Conservation (phyloP, 2,888 invertebrate genomes). For the Temnothorax ravouxi region DNA sequence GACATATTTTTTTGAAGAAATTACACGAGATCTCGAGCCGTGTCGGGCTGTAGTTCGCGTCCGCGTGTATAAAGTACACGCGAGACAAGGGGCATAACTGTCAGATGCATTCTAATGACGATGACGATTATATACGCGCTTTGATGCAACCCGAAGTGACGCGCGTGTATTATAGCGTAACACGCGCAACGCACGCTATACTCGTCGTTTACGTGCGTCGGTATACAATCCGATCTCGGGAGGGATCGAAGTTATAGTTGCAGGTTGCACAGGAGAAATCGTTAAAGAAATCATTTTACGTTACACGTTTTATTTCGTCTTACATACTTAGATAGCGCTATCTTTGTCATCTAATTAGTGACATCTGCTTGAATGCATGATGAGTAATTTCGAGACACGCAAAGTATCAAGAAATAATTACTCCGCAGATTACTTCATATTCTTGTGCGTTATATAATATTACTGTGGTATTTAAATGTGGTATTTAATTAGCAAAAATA, state of each 20-base stretch:
- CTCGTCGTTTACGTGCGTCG: not conserved
- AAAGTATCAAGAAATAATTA: slow-evolving; percentile 23
- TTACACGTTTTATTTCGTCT: not conserved
- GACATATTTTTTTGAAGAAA: slow-evolving; percentile 31
- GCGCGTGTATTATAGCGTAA: slow-evolving; percentile 27
- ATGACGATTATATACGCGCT: slow-evolving; percentile 47
- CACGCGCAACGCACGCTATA: slow-evolving; percentile 13
- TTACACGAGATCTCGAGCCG: slow-evolving; percentile 11
- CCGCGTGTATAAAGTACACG: slow-evolving; percentile 32
- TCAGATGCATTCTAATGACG: slow-evolving; percentile 52
- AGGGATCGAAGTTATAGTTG: not conserved
- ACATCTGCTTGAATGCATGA: not conserved
- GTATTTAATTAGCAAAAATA: slow-evolving; percentile 16
- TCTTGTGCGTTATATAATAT: not conserved
- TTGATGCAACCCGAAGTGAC: slow-evolving; percentile 38
- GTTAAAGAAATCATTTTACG: slow-evolving; percentile 1
- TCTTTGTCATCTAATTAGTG: slow-evolving; percentile 17
- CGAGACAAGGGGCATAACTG: slow-evolving; percentile 43
- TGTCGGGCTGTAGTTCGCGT: not conserved
- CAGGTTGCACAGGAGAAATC: slow-evolving; percentile 14
- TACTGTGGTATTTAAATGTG: not conserved
- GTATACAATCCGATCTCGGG: not conserved
- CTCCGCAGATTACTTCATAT: not conserved
- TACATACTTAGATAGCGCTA: not conserved
- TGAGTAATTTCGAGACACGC: slow-evolving; percentile 14